Evolutionary conservation across 2,113 vertebrate genomes (phyloP), one percentile per base, ranked within the genome.

Genomic region (Centropus bengalensis): DNA sequence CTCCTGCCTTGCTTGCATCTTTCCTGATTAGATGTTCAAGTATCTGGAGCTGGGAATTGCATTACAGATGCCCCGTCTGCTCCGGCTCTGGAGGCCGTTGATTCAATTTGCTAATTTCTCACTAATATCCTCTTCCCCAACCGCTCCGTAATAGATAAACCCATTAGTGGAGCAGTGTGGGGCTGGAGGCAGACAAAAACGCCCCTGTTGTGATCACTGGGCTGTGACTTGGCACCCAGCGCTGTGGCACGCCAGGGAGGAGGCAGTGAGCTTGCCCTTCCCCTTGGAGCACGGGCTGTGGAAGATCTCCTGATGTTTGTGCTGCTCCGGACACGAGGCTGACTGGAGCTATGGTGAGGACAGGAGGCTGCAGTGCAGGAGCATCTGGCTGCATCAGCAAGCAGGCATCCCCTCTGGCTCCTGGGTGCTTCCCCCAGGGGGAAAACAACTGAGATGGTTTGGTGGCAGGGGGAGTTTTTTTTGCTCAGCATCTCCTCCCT

Each of bases 101-200:
- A 96, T 95, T 87, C 9, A 9, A 96, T 97, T 97, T 95, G 86
- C 52, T 73, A 63, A 45, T 96, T 93, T 59, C 91, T 96, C 90
- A 30, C 88, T 90, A 73, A 85, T 9, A 12, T 93, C 88, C 90
- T 88, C 63, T 91, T 38, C 75, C 77, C 92, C 27, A 52, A 18
- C 40, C 0, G 14, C 55, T 85, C 87, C 21, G 3, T 86, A 6
- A n/a, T 36, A 75, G 59, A 54, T 88, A 84, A 96, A 94, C 12
- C 52, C 76, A 22, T 87, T 24, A 66, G 49, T 2, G 9, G 69
- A 16, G 38, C 8, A 2, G 12, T 4, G 47, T 7, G 14, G 38
- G 62, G 16, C 47, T 22, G 44, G 56, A 40, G 24, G 26, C 2
- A 42, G 27, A 26, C 1, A 5, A 44, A 44, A 52, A 47, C 22